Evolutionary conservation across 2,888 invertebrate species (phyloP).

Genomic region (Acrobasis repandana): DNA sequence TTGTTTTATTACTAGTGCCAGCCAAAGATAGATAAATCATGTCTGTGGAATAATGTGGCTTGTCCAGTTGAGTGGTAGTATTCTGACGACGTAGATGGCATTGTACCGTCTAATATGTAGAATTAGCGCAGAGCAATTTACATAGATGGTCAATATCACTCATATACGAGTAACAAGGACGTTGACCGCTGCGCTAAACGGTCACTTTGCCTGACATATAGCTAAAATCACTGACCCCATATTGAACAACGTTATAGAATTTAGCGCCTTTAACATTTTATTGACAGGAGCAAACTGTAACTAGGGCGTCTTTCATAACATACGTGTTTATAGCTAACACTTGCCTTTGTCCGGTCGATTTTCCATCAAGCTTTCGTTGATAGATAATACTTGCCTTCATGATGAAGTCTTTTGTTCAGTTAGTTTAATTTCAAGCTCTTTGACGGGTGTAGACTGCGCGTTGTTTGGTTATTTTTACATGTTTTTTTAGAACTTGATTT

Average conservation of each 20-base stretch:
- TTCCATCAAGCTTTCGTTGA: too few relatives aligned
- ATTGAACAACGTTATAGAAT: slow-evolving; percentile 22
- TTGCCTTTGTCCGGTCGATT: too few relatives aligned
- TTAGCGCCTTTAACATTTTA: neutral
- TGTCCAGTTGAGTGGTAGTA: slow-evolving; percentile 1
- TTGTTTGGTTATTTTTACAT: too few relatives aligned
- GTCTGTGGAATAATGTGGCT: neutral
- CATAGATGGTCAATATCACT: slow-evolving; percentile 55
- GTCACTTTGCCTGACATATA: slow-evolving; percentile 47
- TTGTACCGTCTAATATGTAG: slow-evolving; percentile 48
- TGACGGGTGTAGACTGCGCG: too few relatives aligned
- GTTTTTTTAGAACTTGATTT: too few relatives aligned
- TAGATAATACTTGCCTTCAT: too few relatives aligned
- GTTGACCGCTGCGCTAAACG: slow-evolving; percentile 60
- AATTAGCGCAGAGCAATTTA: slow-evolving; percentile 62
- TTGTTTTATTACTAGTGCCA: slow-evolving; percentile 1
- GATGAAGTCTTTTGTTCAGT: too few relatives aligned
- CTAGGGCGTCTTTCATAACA: neutral
- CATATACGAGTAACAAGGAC: slow-evolving; percentile 53
- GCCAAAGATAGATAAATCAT: neutral
- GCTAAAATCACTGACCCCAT: slow-evolving; percentile 47
- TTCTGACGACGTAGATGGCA: slow-evolving; percentile 27
- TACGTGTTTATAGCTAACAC: too few relatives aligned
- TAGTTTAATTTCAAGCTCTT: too few relatives aligned
- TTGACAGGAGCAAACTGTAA: neutral